Conservation (phyloP, 2,113 vertebrate genomes). For the Acrocephalus kingi region DNA sequence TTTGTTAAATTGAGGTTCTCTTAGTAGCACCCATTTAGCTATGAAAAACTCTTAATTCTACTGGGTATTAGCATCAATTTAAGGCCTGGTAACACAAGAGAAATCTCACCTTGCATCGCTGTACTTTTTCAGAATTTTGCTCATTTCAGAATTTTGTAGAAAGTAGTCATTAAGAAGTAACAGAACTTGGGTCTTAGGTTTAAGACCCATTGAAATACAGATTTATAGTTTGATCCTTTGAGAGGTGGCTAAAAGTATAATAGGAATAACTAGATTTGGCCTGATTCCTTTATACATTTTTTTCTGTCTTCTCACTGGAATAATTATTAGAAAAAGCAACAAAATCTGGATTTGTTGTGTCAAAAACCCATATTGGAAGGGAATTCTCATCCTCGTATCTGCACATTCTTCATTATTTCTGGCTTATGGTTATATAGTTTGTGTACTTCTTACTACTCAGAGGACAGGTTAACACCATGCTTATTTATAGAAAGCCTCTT, state of each 20-base stretch:
- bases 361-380: neutral
- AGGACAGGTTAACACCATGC: neutral
- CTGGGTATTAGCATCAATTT: neutral
- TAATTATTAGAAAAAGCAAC: neutral
- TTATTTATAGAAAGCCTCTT: neutral
- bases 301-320: neutral
- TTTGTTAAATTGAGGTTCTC: neutral
- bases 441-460: neutral
- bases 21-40: neutral
- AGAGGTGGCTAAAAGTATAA: neutral
- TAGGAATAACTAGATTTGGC: neutral
- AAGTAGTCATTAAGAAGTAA: neutral
- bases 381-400: neutral
- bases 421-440: neutral
- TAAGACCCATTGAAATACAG: neutral
- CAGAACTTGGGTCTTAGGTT: neutral
- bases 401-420: neutral
- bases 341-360: neutral
- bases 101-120: neutral
- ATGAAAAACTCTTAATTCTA: neutral
- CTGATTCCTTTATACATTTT: neutral
- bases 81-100: neutral
- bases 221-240: neutral
- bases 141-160: neutral
- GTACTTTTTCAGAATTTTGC: neutral